These are phyloP conservation scores for Australoheros scitulus DNA, from an alignment of 2,113 vertebrate species.

Conservation along the genomic window DNA sequence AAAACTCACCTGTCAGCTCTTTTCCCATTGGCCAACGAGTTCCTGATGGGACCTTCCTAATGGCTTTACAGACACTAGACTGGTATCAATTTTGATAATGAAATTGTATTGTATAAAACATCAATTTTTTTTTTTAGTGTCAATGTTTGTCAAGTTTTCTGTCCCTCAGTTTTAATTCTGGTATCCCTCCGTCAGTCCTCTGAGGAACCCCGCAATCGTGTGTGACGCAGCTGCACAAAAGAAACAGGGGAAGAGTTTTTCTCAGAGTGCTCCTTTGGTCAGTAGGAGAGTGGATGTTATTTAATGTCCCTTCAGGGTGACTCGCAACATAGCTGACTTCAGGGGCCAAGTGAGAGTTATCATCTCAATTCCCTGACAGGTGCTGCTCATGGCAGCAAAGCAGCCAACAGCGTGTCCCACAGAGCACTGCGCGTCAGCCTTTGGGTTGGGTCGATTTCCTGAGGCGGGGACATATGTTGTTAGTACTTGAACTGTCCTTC, in stretches of 20 bases:
- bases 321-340: constrained; percentile 13
- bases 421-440: constrained; percentile 15
- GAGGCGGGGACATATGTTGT: constrained; percentile 39
- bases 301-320: constrained; percentile 18
- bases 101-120: background rate
- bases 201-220: background rate
- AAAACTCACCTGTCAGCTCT: background rate
- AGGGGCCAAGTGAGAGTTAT: constrained; percentile 7
- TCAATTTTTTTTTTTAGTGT: background rate
- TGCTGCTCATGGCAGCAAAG: constrained; percentile 33
- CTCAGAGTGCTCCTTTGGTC: constrained; percentile 13
- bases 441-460: constrained; percentile 26
- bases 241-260: constrained; percentile 22
- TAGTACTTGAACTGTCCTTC: constrained; percentile 9
- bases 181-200: constrained; percentile 2
- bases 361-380: constrained; percentile 20
- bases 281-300: background rate
- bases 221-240: constrained; percentile 48
- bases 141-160: background rate
- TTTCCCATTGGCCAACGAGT: background rate
- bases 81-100: background rate
- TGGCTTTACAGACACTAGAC: background rate
- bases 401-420: constrained; percentile 11
- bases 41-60: background rate
- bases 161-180: constrained; percentile 21